Base-by-base conservation (phyloP, 2,888 invertebrate species). In the Diaphora mendica region DNA sequence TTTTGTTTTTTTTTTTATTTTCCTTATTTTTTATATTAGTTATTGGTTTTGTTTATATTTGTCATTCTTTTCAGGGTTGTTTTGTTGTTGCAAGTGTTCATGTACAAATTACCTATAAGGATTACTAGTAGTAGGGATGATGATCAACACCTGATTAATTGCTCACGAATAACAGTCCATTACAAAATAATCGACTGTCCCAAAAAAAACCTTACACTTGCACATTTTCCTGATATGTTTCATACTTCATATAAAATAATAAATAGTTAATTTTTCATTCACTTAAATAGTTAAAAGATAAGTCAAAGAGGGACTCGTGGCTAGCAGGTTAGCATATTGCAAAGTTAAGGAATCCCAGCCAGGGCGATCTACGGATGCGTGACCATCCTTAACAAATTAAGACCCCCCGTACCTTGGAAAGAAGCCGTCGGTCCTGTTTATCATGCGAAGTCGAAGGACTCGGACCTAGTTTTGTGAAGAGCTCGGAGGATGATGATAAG, bases 1-100 rank as follows among this genome's bases (percentile, higher is more conserved):
- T 62, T 30, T 26, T 15, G 26, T 5, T 15, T 62, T 26, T 30
- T 30, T 30, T 26, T 15, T 62, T 62, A 13, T 30, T 62, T 62
- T 62, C 23, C 23, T 48, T 51, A 51, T 9, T 48, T 48, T 48
- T 51, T 51, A 51, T 23, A 9, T 23, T 51, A 7, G 20, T 4
- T 48, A 1, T 48, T 48, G 1, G 4, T 20, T 17, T 17, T 48
- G 7, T 48, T 20, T 0, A 48, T 55, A 26, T 62, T 15, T 26
- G 17, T 62, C 15, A 7, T 62, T 26, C 7, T 13, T 62, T 26
- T 30, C 5, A 62, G 26, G 62, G 17, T 62, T 62, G 0, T 62
- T 62, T 62, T 59, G 23, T 59, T 30, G 5, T 62, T 15, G 62
- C 62, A 62, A 62, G 62, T 62, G 62, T 62, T 62, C 30, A 62